Percentiles rank a stretch among this genome's conserved stretches.
Evolutionary conservation across 2,797 vertebrate species (phyloP).

Genomic region (Rallus crepitans): DNA sequence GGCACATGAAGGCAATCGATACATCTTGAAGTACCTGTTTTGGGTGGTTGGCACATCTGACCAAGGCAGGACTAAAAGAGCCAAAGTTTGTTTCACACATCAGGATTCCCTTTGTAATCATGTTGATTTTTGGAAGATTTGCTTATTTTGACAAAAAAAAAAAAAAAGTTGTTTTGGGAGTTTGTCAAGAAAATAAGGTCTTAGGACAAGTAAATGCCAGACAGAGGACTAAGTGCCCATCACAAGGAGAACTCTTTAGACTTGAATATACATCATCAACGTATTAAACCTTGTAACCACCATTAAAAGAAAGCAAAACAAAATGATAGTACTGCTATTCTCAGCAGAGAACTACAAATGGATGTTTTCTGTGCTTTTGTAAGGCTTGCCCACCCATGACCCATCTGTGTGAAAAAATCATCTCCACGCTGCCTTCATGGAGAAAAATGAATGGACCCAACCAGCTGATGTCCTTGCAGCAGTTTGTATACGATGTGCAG

Average conservation of each 20-base stretch:
- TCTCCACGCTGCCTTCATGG: conserved; percentile 91
- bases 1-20: background rate
- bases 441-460: conserved; percentile 94
- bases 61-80: background rate
- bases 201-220: background rate
- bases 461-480: conserved; percentile 95
- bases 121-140: background rate
- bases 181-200: background rate
- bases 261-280: background rate
- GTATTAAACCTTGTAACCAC: background rate
- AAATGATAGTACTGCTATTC: background rate
- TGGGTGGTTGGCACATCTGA: background rate
- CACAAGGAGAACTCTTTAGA: background rate
- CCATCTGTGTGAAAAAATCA: conserved; percentile 90
- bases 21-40: background rate
- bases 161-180: background rate
- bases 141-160: background rate
- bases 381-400: conserved; percentile 91
- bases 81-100: background rate
- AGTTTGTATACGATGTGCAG: conserved; percentile 93
- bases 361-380: conserved; percentile 2
- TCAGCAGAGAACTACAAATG: background rate
- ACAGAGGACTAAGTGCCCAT: background rate
- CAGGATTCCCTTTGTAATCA: background rate
- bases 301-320: background rate